phyloP scores from a whole-genome alignment of 2,888 invertebrate genomes.

The Stenotaenia linearis region DNA sequence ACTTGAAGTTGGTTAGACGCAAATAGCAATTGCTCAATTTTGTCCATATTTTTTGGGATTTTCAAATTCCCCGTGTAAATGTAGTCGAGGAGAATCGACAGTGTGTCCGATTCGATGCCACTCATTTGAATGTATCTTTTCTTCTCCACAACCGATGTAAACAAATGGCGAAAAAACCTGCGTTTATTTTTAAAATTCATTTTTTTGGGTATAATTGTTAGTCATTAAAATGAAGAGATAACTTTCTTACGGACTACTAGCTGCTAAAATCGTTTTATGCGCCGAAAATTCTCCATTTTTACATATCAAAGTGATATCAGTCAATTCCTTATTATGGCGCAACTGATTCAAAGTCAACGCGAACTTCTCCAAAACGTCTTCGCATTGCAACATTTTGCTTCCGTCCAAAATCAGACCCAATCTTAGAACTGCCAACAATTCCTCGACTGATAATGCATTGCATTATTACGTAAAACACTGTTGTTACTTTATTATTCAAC shows the following conservation, averaged over 20 bases:
- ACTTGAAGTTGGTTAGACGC: not conserved
- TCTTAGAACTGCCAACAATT: not conserved
- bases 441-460: not conserved
- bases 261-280: not conserved
- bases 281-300: slow-evolving; percentile 20
- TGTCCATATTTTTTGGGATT: not conserved
- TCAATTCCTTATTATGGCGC: slow-evolving; percentile 2
- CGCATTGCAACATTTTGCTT: not conserved
- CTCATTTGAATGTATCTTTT: slow-evolving; percentile 1
- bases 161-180: not conserved
- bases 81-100: not conserved
- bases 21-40: not conserved
- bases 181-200: not conserved
- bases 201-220: too few relatives aligned
- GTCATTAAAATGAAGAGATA: too few relatives aligned
- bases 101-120: not conserved
- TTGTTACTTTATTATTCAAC: too few relatives aligned
- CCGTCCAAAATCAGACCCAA: not conserved
- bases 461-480: too few relatives aligned
- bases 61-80: slow-evolving; percentile 8
- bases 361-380: not conserved
- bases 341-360: slow-evolving; percentile 12
- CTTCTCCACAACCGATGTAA: not conserved
- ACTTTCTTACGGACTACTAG: slow-evolving; percentile 15
- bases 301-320: slow-evolving; percentile 5